Percentiles rank a stretch among this genome's conserved stretches.
Conservation (phyloP, 2,888 invertebrate genomes). For the Glaucopsyche alexis region DNA sequence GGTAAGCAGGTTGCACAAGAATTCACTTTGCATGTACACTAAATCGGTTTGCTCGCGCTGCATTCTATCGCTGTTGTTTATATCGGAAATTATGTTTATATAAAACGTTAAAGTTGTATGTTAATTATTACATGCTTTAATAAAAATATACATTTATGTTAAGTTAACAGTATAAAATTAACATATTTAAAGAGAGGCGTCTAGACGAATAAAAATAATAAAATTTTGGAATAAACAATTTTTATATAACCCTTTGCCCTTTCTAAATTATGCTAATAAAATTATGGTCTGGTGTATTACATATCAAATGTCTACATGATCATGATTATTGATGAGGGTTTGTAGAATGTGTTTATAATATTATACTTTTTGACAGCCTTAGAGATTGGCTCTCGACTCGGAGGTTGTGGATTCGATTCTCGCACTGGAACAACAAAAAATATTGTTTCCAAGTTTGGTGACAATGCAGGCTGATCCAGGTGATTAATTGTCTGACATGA, state of each 20-base stretch:
- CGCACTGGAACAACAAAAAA: no score
- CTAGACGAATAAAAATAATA: conserved; percentile 6
- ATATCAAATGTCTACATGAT: neutral
- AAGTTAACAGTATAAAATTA: conserved; percentile 11
- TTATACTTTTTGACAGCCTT: no score
- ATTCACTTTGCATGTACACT: conserved; percentile 32
- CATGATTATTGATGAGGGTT: no score
- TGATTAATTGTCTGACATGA: no score
- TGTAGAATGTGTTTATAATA: no score
- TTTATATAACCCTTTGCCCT: conserved; percentile 7
- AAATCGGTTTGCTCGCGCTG: conserved; percentile 22
- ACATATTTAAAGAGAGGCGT: neutral
- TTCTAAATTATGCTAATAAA: neutral
- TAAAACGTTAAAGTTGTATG: neutral
- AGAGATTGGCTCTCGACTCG: no score
- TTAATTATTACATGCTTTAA: neutral
- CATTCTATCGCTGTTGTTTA: conserved; percentile 16
- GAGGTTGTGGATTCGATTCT: no score
- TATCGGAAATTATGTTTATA: neutral
- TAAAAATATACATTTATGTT: neutral
- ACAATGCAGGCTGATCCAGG: no score
- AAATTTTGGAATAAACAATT: neutral
- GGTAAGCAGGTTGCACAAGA: conserved; percentile 38
- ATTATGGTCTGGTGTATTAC: neutral
- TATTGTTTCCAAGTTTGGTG: no score